Evolutionary conservation across 2,888 invertebrate species (phyloP).

Genomic region (Quadroppia sp.): DNA sequence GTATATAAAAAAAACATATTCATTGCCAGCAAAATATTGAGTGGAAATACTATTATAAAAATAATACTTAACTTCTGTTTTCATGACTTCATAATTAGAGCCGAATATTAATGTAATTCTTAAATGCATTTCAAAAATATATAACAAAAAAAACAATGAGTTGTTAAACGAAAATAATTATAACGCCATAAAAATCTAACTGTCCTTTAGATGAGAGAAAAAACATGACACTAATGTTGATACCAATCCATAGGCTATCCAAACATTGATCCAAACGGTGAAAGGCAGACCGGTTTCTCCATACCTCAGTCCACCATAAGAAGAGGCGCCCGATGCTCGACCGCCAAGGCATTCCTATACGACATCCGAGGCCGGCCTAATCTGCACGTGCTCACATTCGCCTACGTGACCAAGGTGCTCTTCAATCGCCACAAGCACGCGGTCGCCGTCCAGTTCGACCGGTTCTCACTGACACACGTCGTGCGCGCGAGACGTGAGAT

Average conservation of each 20-base stretch:
- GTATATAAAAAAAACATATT: too few species aligned
- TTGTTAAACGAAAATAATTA: too few species aligned
- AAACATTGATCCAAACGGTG: conserved; percentile 37
- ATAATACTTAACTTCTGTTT: too few species aligned
- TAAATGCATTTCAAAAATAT: too few species aligned
- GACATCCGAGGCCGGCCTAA: conserved; percentile 57
- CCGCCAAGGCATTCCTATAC: conserved; percentile 50
- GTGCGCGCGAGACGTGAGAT: conserved; percentile 50
- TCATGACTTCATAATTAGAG: too few species aligned
- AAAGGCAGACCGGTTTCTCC: conserved; percentile 40
- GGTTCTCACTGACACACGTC: conserved; percentile 45
- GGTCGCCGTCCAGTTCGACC: conserved; percentile 51
- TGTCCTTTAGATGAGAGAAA: too few species aligned
- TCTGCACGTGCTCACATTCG: conserved; percentile 60
- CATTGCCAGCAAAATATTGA: too few species aligned
- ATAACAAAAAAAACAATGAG: too few species aligned
- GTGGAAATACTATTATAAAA: too few species aligned
- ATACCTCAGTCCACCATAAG: conserved; percentile 47
- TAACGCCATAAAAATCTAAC: too few species aligned
- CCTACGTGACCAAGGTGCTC: conserved; percentile 53
- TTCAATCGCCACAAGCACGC: conserved; percentile 72
- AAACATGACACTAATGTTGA: too few species aligned
- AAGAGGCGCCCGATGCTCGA: conserved; percentile 50
- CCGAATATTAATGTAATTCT: too few species aligned
- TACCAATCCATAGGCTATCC: conserved; percentile 29